Evolutionary conservation across 2,113 vertebrate genomes (phyloP).

Genomic region (Phyllopteryx taeniolatus): DNA sequence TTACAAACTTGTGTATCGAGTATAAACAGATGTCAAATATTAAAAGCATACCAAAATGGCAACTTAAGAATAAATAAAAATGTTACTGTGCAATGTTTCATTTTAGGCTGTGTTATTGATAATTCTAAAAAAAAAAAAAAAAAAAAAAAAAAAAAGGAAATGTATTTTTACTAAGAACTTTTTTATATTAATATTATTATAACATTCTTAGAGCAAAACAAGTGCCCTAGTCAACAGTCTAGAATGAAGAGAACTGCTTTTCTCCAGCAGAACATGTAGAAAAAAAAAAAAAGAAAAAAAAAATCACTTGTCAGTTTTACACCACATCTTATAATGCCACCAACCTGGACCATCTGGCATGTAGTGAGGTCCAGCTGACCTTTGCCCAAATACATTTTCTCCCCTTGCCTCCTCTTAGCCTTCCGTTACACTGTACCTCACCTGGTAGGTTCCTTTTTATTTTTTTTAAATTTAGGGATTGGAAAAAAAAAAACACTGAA

Average conservation of each 20-base stretch:
- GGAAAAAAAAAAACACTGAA: slow-evolving; percentile 42
- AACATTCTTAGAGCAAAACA: slow-evolving; percentile 73
- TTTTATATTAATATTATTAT: slow-evolving; percentile 67
- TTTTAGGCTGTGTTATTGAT: slow-evolving; percentile 69
- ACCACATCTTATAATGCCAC: slow-evolving; percentile 44
- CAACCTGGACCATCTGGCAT: slow-evolving; percentile 49
- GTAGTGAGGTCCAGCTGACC: slow-evolving; percentile 47
- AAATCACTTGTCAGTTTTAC: slow-evolving; percentile 39
- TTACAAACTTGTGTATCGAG: slow-evolving; percentile 36
- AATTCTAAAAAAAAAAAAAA: slow-evolving; percentile 54
- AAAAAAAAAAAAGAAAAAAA: slow-evolving; percentile 27
- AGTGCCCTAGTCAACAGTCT: slow-evolving; percentile 66
- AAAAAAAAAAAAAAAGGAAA: slow-evolving; percentile 43
- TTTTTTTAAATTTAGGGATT: slow-evolving; percentile 14
- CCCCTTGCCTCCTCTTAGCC: slow-evolving; percentile 27
- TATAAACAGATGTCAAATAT: slow-evolving; percentile 70
- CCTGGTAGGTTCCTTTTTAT: slow-evolving; percentile 48
- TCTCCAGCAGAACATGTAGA: slow-evolving; percentile 40
- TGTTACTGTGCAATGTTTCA: slow-evolving; percentile 70
- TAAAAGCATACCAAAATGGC: slow-evolving; percentile 71
- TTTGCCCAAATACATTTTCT: slow-evolving; percentile 26
- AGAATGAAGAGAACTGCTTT: slow-evolving; percentile 67
- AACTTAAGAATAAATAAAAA: slow-evolving; percentile 77
- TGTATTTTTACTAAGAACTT: slow-evolving; percentile 51
- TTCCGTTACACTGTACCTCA: slow-evolving; percentile 41